Conservation (phyloP, 2,888 invertebrate genomes). For the Capitulum mitella region DNA sequence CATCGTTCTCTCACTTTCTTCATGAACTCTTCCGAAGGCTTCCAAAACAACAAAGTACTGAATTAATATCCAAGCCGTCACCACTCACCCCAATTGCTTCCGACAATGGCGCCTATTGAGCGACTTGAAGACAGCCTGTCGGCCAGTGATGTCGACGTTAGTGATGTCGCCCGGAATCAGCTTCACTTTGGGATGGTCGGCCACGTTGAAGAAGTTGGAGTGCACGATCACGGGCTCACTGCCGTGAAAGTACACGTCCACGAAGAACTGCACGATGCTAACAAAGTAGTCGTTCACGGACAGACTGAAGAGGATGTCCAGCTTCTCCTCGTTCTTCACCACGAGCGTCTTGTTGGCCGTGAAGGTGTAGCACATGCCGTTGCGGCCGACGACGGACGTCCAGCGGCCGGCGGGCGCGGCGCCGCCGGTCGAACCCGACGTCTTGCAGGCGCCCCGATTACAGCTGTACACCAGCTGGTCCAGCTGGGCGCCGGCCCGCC, state of each 20-base stretch:
- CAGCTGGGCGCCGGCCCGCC: not conserved
- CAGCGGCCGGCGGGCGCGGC: not conserved
- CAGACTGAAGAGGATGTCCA: not conserved
- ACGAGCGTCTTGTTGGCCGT: not conserved
- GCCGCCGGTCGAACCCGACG: not conserved
- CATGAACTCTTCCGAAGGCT: not conserved
- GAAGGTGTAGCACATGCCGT: conserved; percentile 20
- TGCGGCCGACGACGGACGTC: not conserved
- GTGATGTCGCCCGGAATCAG: not conserved
- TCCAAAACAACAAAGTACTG: not conserved
- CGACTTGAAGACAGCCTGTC: not conserved
- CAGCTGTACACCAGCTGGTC: not conserved
- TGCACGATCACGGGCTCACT: not conserved
- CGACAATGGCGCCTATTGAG: not conserved
- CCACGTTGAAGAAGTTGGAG: not conserved
- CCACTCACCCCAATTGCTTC: not conserved
- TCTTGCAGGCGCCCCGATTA: not conserved
- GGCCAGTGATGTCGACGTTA: not conserved
- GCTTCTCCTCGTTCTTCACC: conserved; percentile 2
- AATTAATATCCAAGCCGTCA: not conserved
- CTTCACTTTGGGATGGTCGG: conserved; percentile 15
- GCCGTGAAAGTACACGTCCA: conserved; percentile 19
- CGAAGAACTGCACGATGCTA: not conserved
- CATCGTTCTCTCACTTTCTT: not conserved
- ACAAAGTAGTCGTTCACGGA: not conserved